Conservation (phyloP, 2,888 invertebrate species). For the Mechanitis mazaeus region DNA sequence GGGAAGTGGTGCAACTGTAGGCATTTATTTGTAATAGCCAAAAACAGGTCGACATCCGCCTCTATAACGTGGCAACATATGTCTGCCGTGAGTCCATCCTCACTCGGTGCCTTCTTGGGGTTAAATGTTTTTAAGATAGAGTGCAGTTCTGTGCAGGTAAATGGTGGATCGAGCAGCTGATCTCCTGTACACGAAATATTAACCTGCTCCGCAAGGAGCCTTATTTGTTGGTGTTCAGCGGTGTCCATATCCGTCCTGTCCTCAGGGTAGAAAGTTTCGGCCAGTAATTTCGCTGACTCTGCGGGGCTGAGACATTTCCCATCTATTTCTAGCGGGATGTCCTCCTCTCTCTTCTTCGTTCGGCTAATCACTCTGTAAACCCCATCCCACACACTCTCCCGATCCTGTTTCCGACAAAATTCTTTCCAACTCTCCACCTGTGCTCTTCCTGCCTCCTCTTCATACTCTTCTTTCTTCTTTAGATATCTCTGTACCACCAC, state of each 20-base stretch:
- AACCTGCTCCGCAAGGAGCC: not conserved
- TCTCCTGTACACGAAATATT: not conserved
- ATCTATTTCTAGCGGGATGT: not conserved
- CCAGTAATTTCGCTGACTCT: not conserved
- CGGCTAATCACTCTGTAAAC: slow-evolving; percentile 21
- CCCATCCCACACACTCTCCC: slow-evolving; percentile 28
- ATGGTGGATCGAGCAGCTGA: not conserved
- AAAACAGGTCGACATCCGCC: not conserved
- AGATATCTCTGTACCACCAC: slow-evolving; percentile 11
- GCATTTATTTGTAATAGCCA: not conserved
- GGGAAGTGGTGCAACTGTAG: not conserved
- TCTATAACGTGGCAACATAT: not conserved
- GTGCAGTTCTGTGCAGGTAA: not conserved
- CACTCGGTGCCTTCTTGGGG: not conserved
- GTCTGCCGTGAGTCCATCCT: not conserved
- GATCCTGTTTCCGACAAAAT: too few relatives aligned
- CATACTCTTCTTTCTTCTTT: too few relatives aligned
- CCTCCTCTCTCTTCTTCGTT: not conserved
- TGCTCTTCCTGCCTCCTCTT: too few relatives aligned
- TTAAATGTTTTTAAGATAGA: not conserved
- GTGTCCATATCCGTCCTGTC: too few relatives aligned
- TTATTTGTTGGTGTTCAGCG: not conserved
- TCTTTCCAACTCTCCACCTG: too few relatives aligned
- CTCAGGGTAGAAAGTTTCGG: not conserved
- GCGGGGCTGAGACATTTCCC: not conserved